A percentile compares a stretch with the other conserved stretches of the same genome.
Evolutionary conservation across 2,113 vertebrate genomes (phyloP).

Genomic region (Ramphastos sulfuratus): DNA sequence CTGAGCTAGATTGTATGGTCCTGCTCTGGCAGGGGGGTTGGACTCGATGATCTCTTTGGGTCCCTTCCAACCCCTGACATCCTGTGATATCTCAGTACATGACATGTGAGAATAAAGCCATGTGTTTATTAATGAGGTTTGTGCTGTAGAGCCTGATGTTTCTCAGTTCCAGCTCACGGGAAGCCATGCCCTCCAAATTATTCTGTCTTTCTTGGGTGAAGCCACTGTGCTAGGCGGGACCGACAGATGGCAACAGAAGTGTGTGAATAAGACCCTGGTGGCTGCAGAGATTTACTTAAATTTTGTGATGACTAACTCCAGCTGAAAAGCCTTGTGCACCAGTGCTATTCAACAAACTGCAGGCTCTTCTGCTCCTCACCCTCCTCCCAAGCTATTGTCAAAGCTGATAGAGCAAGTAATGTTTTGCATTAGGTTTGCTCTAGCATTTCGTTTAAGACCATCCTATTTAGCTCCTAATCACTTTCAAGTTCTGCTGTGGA

Average conservation of each 20-base stretch:
- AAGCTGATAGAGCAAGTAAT: neutral
- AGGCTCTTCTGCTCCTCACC: neutral
- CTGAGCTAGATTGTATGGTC: too few species aligned
- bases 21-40: too few species aligned
- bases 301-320: neutral
- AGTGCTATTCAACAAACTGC: neutral
- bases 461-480: neutral
- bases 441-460: neutral
- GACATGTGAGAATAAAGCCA: neutral
- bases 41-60: too few species aligned
- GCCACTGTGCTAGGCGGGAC: neutral
- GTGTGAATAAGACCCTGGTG: neutral
- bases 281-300: neutral
- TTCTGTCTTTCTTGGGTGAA: neutral
- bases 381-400: neutral
- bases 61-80: too few species aligned
- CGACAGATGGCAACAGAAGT: neutral
- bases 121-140: neutral
- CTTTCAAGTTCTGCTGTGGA: neutral
- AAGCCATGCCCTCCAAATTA: neutral
- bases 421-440: neutral
- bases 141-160: neutral
- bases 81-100: too few species aligned
- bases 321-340: neutral
- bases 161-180: neutral